A percentile compares a stretch with the other conserved stretches of the same genome.
These are phyloP conservation scores for Rattus norvegicus DNA, from an alignment of 2,113 vertebrate genomes.

Conservation along the genomic window DNA sequence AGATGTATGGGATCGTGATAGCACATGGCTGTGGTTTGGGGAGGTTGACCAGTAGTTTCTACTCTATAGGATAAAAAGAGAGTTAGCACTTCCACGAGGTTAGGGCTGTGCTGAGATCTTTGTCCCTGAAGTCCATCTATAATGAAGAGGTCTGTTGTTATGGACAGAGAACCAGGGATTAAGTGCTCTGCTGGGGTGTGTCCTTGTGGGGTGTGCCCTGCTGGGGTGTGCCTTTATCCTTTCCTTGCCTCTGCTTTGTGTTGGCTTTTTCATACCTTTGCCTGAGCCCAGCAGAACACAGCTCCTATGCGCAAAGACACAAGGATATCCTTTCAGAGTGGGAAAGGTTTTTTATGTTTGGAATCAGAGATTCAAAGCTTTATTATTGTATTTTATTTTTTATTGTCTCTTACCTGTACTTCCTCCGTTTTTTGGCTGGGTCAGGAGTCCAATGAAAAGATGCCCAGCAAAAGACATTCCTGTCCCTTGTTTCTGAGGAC, in stretches of 20 bases:
- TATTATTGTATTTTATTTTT: neutral
- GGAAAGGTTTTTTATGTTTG: neutral
- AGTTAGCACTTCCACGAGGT: neutral
- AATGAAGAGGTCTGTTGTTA: neutral
- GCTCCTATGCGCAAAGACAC: neutral
- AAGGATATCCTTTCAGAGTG: neutral
- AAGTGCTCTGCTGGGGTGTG: neutral
- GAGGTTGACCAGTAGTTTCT: neutral
- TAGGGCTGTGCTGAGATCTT: neutral
- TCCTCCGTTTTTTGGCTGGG: neutral
- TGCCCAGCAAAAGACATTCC: neutral
- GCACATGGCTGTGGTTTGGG: neutral
- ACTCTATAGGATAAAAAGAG: neutral
- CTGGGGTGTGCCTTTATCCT: neutral
- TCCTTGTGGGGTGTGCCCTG: neutral
- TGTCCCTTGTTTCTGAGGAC: neutral
- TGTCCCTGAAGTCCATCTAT: rapidly evolving
- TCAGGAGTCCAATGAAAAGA: neutral
- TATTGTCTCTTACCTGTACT: neutral
- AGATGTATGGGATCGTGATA: neutral
- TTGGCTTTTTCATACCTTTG: neutral
- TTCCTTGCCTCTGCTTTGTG: neutral
- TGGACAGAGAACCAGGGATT: neutral
- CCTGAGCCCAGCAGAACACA: neutral
- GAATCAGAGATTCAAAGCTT: neutral